A percentile compares a stretch with the other conserved stretches of the same genome.
phyloP scores from a whole-genome alignment of 2,888 invertebrate genomes.

The Bruchidius siliquastri region DNA sequence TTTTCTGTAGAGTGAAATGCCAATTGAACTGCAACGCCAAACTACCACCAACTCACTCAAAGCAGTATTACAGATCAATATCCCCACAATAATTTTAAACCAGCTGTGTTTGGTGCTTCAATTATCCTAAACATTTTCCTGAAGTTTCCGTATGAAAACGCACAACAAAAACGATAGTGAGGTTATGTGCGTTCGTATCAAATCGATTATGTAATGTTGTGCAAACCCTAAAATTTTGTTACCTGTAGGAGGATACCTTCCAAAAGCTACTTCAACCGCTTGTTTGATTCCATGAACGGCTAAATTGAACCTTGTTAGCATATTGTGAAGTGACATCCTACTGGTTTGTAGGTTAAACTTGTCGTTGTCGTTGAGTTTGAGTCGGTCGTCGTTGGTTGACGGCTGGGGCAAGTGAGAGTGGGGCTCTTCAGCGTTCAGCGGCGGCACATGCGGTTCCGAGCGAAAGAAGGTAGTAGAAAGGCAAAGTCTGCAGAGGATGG shows the following conservation, averaged over 20 bases:
- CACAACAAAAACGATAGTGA: slow-evolving; percentile 23
- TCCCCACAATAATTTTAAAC: too few relatives aligned
- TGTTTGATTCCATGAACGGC: slow-evolving; percentile 24
- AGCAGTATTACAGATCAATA: too few relatives aligned
- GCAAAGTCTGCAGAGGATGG: neutral
- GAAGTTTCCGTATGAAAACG: neutral
- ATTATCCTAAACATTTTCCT: neutral
- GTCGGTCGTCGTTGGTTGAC: neutral
- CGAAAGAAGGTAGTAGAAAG: neutral
- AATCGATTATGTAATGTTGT: slow-evolving; percentile 19
- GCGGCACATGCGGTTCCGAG: neutral
- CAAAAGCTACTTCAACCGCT: slow-evolving; percentile 17
- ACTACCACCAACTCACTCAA: too few relatives aligned
- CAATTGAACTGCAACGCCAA: too few relatives aligned
- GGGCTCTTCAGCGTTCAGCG: neutral
- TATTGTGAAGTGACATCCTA: slow-evolving; percentile 1
- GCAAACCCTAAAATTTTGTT: slow-evolving; percentile 19
- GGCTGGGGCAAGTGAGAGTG: neutral
- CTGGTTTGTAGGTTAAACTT: neutral
- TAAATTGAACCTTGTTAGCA: slow-evolving; percentile 41
- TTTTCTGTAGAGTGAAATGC: too few relatives aligned
- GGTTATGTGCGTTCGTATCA: slow-evolving; percentile 22
- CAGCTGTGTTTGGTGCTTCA: neutral
- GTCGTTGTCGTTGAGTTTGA: too few relatives aligned
- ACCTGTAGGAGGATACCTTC: slow-evolving; percentile 27